Evolutionary conservation across 2,797 vertebrate genomes (phyloP), one percentile per base, ranked within the genome.

Genomic region (Enteromius thamalakanensis): DNA sequence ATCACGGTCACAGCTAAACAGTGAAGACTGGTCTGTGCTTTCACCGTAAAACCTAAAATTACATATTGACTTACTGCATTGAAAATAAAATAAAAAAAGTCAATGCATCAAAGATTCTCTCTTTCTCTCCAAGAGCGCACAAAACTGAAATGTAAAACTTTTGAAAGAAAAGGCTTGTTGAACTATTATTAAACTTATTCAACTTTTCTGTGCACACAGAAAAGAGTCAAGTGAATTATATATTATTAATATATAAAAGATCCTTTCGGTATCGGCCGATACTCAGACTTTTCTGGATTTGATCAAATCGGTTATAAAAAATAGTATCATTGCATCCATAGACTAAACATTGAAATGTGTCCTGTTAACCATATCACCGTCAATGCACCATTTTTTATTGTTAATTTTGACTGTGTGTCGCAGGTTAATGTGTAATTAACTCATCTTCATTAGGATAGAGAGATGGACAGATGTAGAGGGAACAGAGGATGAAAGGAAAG

Each of bases 401-500:
- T 42, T 1, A 0, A 26, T 26, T 40, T 76, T 58, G 53, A 19
- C 74, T 26, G 51, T 14, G 21, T 11, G 29, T 42, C 53, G 5
- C 12, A 10, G 53, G n/a, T 60, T 76, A 76, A 26, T 58, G 12
- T 76, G 72, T 42, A 26, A 60, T 76, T 76, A 76, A 42, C 34
- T 47, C 5, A 60, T 32, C 58, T 77, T 64, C 58, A 77, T 77
- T 64, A 64, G 65, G 26, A 26, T 34, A 49, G 76, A 29, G 65
- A 14, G 40, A 79, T 62, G 21, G 79, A 76, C 74, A 77, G 84
- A 85, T 77, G 74, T 15, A 29, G 60, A 65, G 32, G 89, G 87
- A 60, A 51, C 67, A 60, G 70, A 42, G 75, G 64, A 69, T 79
- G 78, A 72, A 79, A 69, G 69, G 76, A 70, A 53, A 78, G 19